Evolutionary conservation across 2,113 vertebrate genomes (phyloP).

Genomic region (Calonectris borealis): DNA sequence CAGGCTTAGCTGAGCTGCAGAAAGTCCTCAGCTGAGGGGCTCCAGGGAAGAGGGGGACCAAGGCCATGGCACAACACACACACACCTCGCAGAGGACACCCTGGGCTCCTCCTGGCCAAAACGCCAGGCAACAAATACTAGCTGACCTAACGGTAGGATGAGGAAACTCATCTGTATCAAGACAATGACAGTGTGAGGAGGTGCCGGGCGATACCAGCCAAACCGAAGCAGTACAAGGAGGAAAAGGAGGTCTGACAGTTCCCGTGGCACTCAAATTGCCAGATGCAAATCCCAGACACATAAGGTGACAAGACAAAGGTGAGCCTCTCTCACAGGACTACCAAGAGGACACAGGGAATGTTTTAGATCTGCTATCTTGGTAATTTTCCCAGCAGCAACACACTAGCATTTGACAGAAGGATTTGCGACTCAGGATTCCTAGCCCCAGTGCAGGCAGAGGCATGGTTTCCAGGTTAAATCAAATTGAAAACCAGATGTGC

Average conservation of each 20-base stretch:
- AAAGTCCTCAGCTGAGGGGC: neutral
- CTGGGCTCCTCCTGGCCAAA: neutral
- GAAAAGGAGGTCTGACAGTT: neutral
- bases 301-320: neutral
- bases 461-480: neutral
- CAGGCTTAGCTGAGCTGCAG: rapidly evolving
- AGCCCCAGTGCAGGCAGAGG: neutral
- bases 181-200: neutral
- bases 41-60: neutral
- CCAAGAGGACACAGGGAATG: rapidly evolving
- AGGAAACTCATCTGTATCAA: neutral
- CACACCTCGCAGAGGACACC: rapidly evolving
- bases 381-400: neutral
- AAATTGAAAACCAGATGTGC: constrained; percentile 17
- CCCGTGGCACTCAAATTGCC: neutral
- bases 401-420: neutral
- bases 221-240: neutral
- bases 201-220: neutral
- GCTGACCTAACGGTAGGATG: neutral
- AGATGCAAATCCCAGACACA: neutral
- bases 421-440: neutral
- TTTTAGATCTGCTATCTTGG: neutral
- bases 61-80: neutral
- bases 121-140: neutral
- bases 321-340: neutral